Evolutionary conservation across 2,888 invertebrate genomes (phyloP).

Genomic region (Strigamia maritima): DNA sequence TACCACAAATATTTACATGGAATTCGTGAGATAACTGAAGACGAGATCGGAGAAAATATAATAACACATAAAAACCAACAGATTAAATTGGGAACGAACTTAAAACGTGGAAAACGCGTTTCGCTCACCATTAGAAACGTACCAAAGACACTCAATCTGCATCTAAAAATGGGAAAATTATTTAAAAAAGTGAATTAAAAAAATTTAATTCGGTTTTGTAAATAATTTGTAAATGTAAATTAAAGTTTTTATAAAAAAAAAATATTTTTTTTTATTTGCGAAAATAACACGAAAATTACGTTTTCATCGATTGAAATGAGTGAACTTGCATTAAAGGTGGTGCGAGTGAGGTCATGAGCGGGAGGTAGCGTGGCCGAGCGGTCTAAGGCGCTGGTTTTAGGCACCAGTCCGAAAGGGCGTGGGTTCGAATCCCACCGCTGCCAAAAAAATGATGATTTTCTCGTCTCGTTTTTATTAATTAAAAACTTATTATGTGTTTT

Average conservation of each 20-base stretch:
- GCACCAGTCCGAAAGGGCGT: slow-evolving; percentile 36
- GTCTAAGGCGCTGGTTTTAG: slow-evolving; percentile 36
- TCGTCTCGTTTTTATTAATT: background rate
- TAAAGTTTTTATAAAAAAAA: background rate
- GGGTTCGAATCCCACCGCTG: slow-evolving; percentile 36
- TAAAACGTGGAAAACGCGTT: slow-evolving; percentile 68
- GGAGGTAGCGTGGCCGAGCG: slow-evolving; percentile 27
- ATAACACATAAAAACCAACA: slow-evolving; percentile 41
- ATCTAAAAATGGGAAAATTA: slow-evolving; percentile 17
- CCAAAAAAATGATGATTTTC: background rate
- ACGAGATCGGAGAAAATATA: slow-evolving; percentile 55
- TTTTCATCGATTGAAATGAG: background rate
- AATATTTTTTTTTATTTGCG: too few species aligned
- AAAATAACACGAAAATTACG: too few species aligned
- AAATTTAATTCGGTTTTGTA: background rate
- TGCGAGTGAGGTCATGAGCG: background rate
- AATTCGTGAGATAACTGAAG: slow-evolving; percentile 69
- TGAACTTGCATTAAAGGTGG: background rate
- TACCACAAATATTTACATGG: slow-evolving; percentile 82
- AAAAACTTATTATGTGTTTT: too few species aligned
- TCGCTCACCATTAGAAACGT: slow-evolving; percentile 92
- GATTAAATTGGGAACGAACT: slow-evolving; percentile 55
- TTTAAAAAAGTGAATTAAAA: background rate
- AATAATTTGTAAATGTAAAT: background rate
- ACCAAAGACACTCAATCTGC: slow-evolving; percentile 60